Base-by-base conservation (phyloP, 2,888 invertebrate genomes). In the Cheilosia vernalis region DNA sequence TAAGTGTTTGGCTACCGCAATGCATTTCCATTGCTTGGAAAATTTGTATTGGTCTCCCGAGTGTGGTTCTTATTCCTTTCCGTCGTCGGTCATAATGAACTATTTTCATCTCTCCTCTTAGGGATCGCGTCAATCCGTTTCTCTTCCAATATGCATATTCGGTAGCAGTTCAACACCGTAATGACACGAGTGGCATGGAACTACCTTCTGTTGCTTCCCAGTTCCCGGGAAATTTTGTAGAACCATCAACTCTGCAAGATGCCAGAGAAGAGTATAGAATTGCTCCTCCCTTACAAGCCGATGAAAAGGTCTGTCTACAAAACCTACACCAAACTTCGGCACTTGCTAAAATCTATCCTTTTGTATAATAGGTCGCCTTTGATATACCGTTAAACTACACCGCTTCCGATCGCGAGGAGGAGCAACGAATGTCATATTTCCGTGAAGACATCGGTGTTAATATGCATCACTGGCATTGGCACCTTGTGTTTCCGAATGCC, bases 401-500 rank as follows among this genome's bases (percentile, higher is more conserved):
- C 0, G 97, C 96, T 0, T 94, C 95, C 0, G 94, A 95, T 86
- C 89, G 93, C 3, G 96, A 97, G 88, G 95, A 95, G 1, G 97
- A 97, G 89, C 97, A 97, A 90, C 94, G 95, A 6, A 91, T 96
- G 81, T 95, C 96, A 33, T 97, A 97, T 92, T 97, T 96, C 94
- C 94, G 97, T 49, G 97, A 97, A 90, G 97, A 97, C 91, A 93
- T 97, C 83, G 97, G 96, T 87, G 93, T 97, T 88, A 97, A 97
- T 92, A 94, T 96, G 64, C 97, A 97, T 91, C 97, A 97, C 90
- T 97, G 97, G 97, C 97, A 97, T 90, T 97, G 97, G 97, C 97
- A 97, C 91, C 93, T 97, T 87, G 97, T 97, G 1, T 97, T 97
- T 90, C 97, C 97, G 0, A 95, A 94, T 90, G 94, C 94, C 73